Evolutionary conservation across 2,888 invertebrate genomes (phyloP).

Genomic region (Thera britannica): DNA sequence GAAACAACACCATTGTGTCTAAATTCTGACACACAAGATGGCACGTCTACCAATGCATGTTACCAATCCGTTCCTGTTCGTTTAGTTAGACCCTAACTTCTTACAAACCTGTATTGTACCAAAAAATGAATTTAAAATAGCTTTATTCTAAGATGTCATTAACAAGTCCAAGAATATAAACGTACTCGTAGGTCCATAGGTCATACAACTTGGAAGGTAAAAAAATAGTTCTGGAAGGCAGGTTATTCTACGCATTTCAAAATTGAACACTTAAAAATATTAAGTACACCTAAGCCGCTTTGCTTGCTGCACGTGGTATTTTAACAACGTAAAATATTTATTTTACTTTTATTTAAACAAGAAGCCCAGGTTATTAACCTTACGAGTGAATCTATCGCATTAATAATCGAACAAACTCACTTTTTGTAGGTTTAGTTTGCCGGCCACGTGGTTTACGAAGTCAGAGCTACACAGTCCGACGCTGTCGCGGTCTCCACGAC

Average conservation of each 20-base stretch:
- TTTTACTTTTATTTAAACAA: neutral
- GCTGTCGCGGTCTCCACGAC: conserved; percentile 72
- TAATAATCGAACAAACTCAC: conserved; percentile 59
- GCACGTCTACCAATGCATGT: neutral
- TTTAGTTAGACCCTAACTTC: neutral
- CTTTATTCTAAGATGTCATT: neutral
- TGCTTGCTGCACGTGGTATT: conserved; percentile 4
- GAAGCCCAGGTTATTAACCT: conserved; percentile 27
- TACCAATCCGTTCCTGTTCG: neutral
- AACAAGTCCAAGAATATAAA: too few species aligned
- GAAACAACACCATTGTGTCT: conserved; percentile 1
- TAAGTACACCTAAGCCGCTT: neutral
- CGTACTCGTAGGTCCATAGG: too few species aligned
- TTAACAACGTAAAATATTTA: neutral
- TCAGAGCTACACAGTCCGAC: conserved; percentile 60
- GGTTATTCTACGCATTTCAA: conserved; percentile 3
- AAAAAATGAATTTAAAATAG: neutral
- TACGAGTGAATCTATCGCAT: conserved; percentile 28
- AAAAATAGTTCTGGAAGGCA: neutral
- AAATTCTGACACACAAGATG: conserved; percentile 4
- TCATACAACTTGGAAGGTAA: neutral
- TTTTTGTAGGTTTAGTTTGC: conserved; percentile 61
- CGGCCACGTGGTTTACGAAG: conserved; percentile 73
- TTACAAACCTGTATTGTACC: neutral
- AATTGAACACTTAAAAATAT: neutral